Evolutionary conservation across 2,888 invertebrate species (phyloP).

Genomic region (Leucophenga montana): DNA sequence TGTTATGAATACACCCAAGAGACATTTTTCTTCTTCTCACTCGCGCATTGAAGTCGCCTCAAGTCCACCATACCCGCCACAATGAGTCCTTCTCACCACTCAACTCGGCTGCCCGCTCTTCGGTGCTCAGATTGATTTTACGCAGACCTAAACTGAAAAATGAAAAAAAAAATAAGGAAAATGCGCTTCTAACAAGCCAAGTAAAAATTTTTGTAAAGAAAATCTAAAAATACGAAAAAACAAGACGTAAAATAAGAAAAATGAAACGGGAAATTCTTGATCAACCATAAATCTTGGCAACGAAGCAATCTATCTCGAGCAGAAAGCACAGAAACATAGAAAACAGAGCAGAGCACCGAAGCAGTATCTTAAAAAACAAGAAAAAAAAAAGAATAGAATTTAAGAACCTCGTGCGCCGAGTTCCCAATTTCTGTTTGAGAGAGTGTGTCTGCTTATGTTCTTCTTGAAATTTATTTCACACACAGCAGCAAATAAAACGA

Average conservation of each 20-base stretch:
- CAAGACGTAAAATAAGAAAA: conserved; percentile 19
- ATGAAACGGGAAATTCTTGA: conserved; percentile 46
- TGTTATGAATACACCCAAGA: conserved; percentile 66
- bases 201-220: conserved; percentile 18
- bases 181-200: conserved; percentile 18
- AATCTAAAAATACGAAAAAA: conserved; percentile 58
- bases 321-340: conserved; percentile 45
- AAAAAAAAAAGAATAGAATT: not conserved
- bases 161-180: not conserved
- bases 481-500: not conserved
- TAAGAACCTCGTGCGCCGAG: not conserved
- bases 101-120: conserved; percentile 16
- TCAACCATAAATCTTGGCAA: conserved; percentile 68
- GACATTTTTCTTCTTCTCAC: conserved; percentile 66
- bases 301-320: conserved; percentile 65
- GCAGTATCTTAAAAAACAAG: not conserved
- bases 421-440: not conserved
- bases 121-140: not conserved
- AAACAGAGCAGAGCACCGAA: not conserved
- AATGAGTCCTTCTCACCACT: not conserved
- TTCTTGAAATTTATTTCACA: conserved; percentile 15
- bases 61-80: not conserved
- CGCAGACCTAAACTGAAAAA: not conserved
- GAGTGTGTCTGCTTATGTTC: not conserved
- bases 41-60: conserved; percentile 36